Evolutionary conservation across 2,113 vertebrate genomes (phyloP).

Genomic region (Dunckerocampus dactyliophorus): DNA sequence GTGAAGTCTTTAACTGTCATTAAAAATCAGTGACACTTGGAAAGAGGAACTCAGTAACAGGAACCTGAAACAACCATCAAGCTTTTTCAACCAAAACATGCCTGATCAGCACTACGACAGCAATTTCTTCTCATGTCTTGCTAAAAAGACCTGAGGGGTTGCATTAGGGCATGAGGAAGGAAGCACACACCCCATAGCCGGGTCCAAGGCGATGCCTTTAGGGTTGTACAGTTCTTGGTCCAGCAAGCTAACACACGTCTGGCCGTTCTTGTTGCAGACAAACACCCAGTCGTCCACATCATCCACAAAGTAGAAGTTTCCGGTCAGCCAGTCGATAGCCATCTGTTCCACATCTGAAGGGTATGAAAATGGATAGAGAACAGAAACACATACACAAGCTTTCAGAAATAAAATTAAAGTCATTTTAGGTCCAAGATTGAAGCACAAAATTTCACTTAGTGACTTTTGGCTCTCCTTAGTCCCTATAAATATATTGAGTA

Average conservation of each 20-base stretch:
- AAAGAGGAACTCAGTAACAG: slow-evolving; percentile 40
- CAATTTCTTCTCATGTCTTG: slow-evolving; percentile 16
- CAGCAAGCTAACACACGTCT: slow-evolving; percentile 90
- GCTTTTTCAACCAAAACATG: slow-evolving; percentile 4
- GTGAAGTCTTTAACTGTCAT: not conserved
- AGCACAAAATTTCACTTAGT: not conserved
- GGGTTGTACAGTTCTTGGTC: slow-evolving; percentile 97
- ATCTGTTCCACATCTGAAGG: slow-evolving; percentile 94
- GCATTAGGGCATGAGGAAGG: slow-evolving; percentile 3
- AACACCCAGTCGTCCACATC: slow-evolving; percentile 96
- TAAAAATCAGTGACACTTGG: slow-evolving; percentile 23
- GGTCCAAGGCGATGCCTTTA: slow-evolving; percentile 94
- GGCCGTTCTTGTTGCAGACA: slow-evolving; percentile 89
- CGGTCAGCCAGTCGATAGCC: slow-evolving; percentile 97
- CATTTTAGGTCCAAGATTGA: not conserved
- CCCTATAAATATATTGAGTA: not conserved
- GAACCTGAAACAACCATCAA: slow-evolving; percentile 25
- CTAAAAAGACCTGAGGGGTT: slow-evolving; percentile 18
- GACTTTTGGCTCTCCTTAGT: not conserved
- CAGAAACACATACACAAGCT: slow-evolving; percentile 29
- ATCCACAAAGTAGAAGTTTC: slow-evolving; percentile 99
- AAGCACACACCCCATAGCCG: slow-evolving; percentile 88
- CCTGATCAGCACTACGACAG: slow-evolving; percentile 54
- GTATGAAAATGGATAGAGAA: slow-evolving; percentile 25
- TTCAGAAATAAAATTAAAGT: not conserved